Evolutionary conservation across 2,797 vertebrate genomes (phyloP), one percentile per base, ranked within the genome.

Genomic region (Crocodylus rhombifer): DNA sequence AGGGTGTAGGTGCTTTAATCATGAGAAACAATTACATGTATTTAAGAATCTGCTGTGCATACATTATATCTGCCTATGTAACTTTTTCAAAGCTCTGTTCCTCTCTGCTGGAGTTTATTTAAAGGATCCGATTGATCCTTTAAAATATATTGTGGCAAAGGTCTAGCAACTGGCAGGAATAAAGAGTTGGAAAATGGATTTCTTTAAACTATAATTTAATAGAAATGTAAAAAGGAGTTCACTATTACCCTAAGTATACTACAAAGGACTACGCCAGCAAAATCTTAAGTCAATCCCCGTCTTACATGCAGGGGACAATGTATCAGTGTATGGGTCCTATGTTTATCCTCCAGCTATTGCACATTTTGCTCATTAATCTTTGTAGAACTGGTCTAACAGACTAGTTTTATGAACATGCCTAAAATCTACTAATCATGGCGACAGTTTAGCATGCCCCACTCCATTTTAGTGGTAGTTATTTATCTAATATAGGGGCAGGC

Each of bases 61-160:
- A 93, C 28, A 6, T 42, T 28, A 18, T n/a, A 87, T 20, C 80
- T 65, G 51, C 65, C 60, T 84, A 71, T 14, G 25, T 76, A 91
- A 69, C 16, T 88, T 36, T 92, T 58, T 78, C 69, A 87, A 85
- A 67, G 83, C 36, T 26, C 57, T 30, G 5, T 6, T 93, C 42
- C n/a, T 79, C 85, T 87, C 89, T 88, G 63, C 64, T 63, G 75
- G 77, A 80, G 89, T 67, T 92, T 77, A 90, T 91, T 73, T 23
- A 73, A 16, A 73, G 26, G 36, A 73, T 26, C 42, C 51, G 13
- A 51, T 9, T 8, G 36, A 51, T 10, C 69, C 36, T 42, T 73
- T 51, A 51, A 51, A 42, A 51, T 73, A 9, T 23, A 26, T 73
- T 26, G 14, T 25, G 51, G 51, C 20, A 42, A 73, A 23, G 36